These are phyloP conservation scores for Cactoblastis cactorum DNA, from an alignment of 2,888 invertebrate species.

Conservation along the genomic window DNA sequence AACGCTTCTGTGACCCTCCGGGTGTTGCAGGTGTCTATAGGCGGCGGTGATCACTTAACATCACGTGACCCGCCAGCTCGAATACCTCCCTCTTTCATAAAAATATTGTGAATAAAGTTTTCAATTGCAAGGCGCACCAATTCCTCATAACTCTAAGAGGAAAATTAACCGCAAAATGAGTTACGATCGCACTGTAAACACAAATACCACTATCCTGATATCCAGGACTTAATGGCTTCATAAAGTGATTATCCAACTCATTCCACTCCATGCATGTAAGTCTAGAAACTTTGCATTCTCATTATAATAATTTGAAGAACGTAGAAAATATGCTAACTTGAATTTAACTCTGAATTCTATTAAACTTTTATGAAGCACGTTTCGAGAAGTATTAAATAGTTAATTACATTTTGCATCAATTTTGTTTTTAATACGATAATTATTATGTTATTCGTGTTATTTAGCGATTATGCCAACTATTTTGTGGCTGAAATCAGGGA, in stretches of 20 bases:
- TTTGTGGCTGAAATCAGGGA: no score
- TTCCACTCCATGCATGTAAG: constrained; percentile 41
- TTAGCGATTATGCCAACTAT: no score
- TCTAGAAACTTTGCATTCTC: constrained; percentile 54
- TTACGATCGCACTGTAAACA: constrained; percentile 2
- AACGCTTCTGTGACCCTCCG: no score
- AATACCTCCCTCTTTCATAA: no score
- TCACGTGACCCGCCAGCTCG: no score
- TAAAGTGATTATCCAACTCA: constrained; percentile 47
- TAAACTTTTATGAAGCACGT: constrained; percentile 42
- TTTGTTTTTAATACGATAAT: no score
- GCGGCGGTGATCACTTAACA: no score
- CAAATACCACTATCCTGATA: constrained; percentile 31
- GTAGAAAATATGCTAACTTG: constrained; percentile 53
- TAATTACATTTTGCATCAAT: neutral
- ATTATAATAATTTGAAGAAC: constrained; percentile 48
- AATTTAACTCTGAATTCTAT: constrained; percentile 47
- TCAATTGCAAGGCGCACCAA: no score
- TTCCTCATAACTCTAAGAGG: no score
- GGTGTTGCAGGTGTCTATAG: no score
- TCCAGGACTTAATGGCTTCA: constrained; percentile 34
- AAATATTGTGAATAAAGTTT: no score
- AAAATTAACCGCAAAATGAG: neutral
- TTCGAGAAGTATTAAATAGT: constrained; percentile 23
- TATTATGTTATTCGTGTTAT: no score